Evolutionary conservation across 2,797 vertebrate genomes (phyloP).

Genomic region (Halcyon chelicuti): DNA sequence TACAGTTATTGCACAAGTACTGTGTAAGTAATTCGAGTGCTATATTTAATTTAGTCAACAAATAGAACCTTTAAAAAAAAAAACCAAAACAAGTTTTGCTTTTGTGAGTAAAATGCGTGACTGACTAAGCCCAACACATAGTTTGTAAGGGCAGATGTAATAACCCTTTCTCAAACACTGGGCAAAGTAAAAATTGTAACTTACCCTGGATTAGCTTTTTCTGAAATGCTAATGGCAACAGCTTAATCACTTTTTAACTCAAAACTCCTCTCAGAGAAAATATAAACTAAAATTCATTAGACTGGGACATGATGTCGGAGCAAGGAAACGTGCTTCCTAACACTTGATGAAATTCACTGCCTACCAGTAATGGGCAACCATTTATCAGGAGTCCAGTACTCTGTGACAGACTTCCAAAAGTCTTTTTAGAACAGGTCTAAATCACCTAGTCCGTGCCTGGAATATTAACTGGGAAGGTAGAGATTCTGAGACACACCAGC

Average conservation of each 20-base stretch:
- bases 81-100: neutral
- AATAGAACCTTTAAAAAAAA: neutral
- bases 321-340: neutral
- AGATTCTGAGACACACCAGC: neutral
- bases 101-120: neutral
- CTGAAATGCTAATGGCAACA: neutral
- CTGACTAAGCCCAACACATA: neutral
- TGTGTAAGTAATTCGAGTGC: neutral
- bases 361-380: neutral
- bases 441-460: neutral
- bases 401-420: neutral
- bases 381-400: neutral
- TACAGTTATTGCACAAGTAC: neutral
- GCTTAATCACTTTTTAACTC: neutral
- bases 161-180: neutral
- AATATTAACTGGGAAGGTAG: neutral
- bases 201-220: neutral
- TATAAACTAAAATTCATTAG: neutral
- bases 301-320: neutral
- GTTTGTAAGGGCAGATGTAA: neutral
- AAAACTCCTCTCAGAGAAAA: neutral
- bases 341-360: neutral
- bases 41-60: neutral
- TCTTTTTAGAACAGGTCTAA: neutral
- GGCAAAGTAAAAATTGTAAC: neutral